Conservation (phyloP, 2,888 invertebrate genomes). For the Dichetophora obliterata region DNA sequence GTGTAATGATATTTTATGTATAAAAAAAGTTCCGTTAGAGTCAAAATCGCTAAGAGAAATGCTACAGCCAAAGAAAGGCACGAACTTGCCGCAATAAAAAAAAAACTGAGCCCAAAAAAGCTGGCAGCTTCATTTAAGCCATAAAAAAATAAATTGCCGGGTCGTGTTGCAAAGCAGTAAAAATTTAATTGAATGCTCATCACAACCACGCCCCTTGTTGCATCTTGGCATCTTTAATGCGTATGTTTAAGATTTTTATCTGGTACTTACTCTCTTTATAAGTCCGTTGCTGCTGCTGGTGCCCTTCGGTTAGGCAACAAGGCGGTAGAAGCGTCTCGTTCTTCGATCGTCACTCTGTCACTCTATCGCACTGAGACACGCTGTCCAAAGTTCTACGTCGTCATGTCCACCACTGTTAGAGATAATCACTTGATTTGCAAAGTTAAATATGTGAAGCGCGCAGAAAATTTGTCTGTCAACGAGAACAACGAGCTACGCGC, state of each 20-base stretch:
- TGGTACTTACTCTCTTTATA: background rate
- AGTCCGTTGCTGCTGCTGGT: background rate
- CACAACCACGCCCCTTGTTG: background rate
- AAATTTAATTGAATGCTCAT: background rate
- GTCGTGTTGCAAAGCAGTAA: background rate
- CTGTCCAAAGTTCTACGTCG: background rate
- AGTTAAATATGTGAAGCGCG: constrained; percentile 22
- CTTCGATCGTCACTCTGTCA: background rate
- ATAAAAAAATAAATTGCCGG: background rate
- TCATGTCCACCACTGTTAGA: constrained; percentile 13
- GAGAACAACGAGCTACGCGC: background rate
- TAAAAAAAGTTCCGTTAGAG: background rate
- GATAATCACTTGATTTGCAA: constrained; percentile 18
- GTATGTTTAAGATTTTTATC: background rate
- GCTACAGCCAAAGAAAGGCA: background rate
- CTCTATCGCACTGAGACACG: background rate
- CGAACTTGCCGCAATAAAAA: background rate
- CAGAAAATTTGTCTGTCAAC: constrained; percentile 27
- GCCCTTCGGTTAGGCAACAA: background rate
- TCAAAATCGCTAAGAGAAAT: background rate
- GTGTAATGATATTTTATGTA: background rate
- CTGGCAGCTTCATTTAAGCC: background rate
- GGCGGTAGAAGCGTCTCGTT: background rate
- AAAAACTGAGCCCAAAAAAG: background rate
- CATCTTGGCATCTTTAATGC: background rate